Evolutionary conservation across 2,888 invertebrate species (phyloP).

Genomic region (Microdon myrmicae): DNA sequence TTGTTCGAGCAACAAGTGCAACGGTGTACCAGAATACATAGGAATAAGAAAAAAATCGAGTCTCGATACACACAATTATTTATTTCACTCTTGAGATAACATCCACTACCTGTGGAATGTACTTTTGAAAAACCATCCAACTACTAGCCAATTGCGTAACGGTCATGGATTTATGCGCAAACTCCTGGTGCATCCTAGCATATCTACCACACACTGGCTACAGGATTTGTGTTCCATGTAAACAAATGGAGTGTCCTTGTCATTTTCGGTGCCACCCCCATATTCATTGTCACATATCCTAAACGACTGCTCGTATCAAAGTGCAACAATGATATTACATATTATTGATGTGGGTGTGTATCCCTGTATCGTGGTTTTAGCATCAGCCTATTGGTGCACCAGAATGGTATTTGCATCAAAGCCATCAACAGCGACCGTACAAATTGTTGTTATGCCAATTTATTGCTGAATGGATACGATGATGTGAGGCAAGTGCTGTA

Average conservation of each 20-base stretch:
- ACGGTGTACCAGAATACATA: conserved; percentile 7
- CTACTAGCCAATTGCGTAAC: conserved; percentile 54
- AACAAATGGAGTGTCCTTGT: conserved; percentile 35
- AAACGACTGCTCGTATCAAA: no score
- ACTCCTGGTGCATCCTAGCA: conserved; percentile 43
- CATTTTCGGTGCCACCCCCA: conserved; percentile 45
- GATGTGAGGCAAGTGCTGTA: conserved; percentile 12
- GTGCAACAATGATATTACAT: conserved; percentile 10
- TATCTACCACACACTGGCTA: conserved; percentile 14
- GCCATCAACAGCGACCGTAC: not conserved
- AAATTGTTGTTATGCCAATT: conserved; percentile 2
- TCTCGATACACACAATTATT: conserved; percentile 22
- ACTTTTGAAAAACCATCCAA: not conserved
- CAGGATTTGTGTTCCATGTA: conserved; percentile 1
- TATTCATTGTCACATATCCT: not conserved
- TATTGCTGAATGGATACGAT: not conserved
- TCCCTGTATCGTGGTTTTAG: conserved; percentile 4
- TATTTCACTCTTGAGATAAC: no score
- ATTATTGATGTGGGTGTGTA: not conserved
- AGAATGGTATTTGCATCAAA: not conserved
- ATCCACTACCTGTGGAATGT: conserved; percentile 50
- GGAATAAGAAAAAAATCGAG: conserved; percentile 21
- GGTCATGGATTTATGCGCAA: conserved; percentile 52
- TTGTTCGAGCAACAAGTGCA: conserved; percentile 47
- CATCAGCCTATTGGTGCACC: conserved; percentile 18